Base-by-base conservation (phyloP, 2,797 vertebrate genomes). In the Aplochiton taeniatus region DNA sequence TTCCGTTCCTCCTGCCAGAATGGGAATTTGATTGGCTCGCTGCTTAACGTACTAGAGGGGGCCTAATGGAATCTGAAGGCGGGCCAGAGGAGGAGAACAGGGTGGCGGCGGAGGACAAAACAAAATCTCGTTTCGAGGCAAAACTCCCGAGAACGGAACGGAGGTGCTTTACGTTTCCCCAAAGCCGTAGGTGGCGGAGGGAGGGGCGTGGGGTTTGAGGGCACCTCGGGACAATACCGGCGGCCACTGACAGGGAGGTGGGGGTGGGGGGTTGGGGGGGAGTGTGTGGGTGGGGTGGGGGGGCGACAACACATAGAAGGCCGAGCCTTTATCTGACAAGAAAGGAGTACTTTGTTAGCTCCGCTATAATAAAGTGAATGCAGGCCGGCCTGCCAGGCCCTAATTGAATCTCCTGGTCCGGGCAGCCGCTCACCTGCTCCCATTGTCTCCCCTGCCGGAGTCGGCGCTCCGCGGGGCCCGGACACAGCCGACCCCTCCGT, bases 31-130 rank as follows among this genome's bases (percentile, higher is more conserved):
- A 90, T 90, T 88, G 82, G 81, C 88, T 89, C 72, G 17, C 66
- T 79, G 78, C 74, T 88, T 90, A 91, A 91, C 89, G 85, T 89
- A 81, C 80, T 82, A 77, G 78, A 87, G 82, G 70, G 68, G 64
- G 55, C 68, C 76, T 89, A 87, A 89, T 88, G 82, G 85, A 66
- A 89, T 90, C 79, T 82, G 66, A 78, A 70, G 61, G 73, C 61
- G 66, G 12, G 49, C 64, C 73, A 66, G 61, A 61, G 54, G 61
- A 59, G 11, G 19, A 46, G 48, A 51, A 41, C 62, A 57, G 42
- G 61, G 58, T 16, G 44, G 74, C 13, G 12, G 13, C 10, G 47
- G 17, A 17, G 16, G 19, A 17, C 45, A 59, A 66, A 63, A 53
- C 65, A 49, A 45, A 12, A 53, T n/a, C n/a, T n/a, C n/a, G n/a